Base-by-base conservation (phyloP, 2,797 vertebrate genomes). In the Nasua narica region DNA sequence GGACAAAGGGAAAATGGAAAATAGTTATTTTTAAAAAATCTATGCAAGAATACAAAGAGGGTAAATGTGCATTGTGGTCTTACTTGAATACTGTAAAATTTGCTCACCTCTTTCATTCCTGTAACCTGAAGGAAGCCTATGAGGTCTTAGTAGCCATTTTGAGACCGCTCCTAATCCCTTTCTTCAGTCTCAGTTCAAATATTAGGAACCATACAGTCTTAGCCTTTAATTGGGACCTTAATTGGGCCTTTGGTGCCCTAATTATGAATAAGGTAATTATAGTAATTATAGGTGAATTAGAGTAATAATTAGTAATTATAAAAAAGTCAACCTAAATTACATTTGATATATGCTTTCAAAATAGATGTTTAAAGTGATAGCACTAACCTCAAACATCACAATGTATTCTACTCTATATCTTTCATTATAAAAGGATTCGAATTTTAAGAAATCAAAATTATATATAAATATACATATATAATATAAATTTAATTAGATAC, bases 231-330 rank as follows among this genome's bases (percentile, higher is more conserved):
- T 94, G 74, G 29, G 52, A 91, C 35, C 32, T 67, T 97, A 97
- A 97, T 95, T 97, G 90, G 43, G 18, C n/a, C 27, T 92, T 95
- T 89, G 52, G 50, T 94, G 46, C 40, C 37, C 92, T 97, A 94
- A 98, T 96, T 96, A 96, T 95, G 83, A 93, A 93, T 91, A 96
- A 89, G 79, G 43, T 77, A 92, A 96, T 97, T 96, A 95, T 77
- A 84, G 70, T 65, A 96, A 98, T 97, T 97, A 95, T 78, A 92
- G 78, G 85, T 84, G 52, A 97, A 91, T 97, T 97, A 89, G 27
- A 90, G 40, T 77, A 98, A 97, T 97, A 94, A 95, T 95, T 94
- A 84, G 58, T 87, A 93, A 94, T 86, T 96, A 97, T 84, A 97
- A 88, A 97, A 90, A 97, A 97, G 40, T 95, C 40, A 96, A 65